Conservation (phyloP, 2,888 invertebrate species). For the Monoplex corrugatus region DNA sequence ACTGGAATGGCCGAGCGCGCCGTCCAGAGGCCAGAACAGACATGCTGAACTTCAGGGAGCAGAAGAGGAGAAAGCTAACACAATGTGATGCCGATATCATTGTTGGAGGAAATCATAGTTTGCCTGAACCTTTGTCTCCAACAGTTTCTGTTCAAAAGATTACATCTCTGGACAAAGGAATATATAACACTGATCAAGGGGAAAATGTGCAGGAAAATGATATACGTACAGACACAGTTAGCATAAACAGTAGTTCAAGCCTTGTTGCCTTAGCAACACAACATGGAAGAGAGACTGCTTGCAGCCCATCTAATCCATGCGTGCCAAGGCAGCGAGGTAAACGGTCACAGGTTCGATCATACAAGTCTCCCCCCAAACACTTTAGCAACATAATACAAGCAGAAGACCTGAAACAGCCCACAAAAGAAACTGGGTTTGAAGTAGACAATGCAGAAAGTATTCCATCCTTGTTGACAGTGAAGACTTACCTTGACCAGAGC, state of each 20-base stretch:
- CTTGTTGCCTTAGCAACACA: not conserved
- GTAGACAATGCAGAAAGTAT: not conserved
- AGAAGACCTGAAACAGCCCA: not conserved
- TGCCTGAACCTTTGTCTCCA: conserved; percentile 71
- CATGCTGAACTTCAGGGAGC: conserved; percentile 75
- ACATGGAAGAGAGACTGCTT: not conserved
- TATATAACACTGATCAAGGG: not conserved
- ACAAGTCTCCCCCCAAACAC: not conserved
- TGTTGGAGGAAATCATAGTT: conserved; percentile 74
- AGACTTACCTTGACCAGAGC: not conserved
- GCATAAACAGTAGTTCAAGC: not conserved
- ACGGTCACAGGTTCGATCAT: not conserved
- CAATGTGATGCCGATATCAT: conserved; percentile 80
- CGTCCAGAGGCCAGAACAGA: conserved; percentile 78
- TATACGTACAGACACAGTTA: not conserved
- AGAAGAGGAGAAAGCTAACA: conserved; percentile 79
- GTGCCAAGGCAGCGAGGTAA: conserved; percentile 16
- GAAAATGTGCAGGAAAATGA: not conserved
- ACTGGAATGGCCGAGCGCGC: conserved; percentile 77
- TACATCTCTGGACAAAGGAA: not conserved
- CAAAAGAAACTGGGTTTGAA: not conserved
- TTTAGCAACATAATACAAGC: too few species aligned
- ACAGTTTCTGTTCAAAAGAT: conserved; percentile 18
- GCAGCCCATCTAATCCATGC: not conserved
- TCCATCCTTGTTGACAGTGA: not conserved